Base-by-base conservation (phyloP, 1,140 invertebrate species). In the Andrena cerasifolii region DNA sequence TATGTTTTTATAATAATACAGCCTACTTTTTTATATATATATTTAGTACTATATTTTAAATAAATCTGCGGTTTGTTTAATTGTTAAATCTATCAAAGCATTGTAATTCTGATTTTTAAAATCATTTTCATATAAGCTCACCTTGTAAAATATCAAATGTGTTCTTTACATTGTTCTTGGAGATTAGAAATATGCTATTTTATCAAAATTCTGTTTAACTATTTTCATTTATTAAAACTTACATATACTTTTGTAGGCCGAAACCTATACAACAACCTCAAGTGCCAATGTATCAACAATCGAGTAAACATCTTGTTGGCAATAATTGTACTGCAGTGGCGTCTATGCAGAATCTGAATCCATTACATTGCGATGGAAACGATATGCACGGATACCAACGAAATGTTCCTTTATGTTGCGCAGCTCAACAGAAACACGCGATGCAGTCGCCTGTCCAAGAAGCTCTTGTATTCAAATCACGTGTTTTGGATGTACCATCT, bases 401-500 rank as follows among this genome's bases (percentile, higher is more conserved):
- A 7, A 80, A 59, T 54, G 33, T 36, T 73, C 45, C 45, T 43
- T 10, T 53, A 12, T 51, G 65, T 62, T 40, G 49, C 65, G 4
- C 77, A 73, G 31, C 61, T 51, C 76, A 77, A 47, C 73, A 49
- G 21, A 82, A 80, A 59, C 72, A 58, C 4, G 56, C 43, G 47
- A 51, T 36, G 24, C 45, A 75, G 0, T 26, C 66, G 12, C 45
- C 59, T 49, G 51, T 65, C n/a, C 78, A 85, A 53, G 86, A 93
- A 90, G 79, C 93, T 81, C 83, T 93, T 67, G 89, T 94, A 89
- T 96, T 94, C 73, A 95, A 94, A 79, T 94, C 93, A 56, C 89
- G 94, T 49, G 85, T 94, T 16, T 84, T 95, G 18, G 94, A 95
- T 82, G 86, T 94, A n/a, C 93, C 93, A 76, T 93, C 93, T 2